These are phyloP conservation scores for Zaprionus davidi DNA, from an alignment of 1,140 invertebrate species.

Conservation along the genomic window DNA sequence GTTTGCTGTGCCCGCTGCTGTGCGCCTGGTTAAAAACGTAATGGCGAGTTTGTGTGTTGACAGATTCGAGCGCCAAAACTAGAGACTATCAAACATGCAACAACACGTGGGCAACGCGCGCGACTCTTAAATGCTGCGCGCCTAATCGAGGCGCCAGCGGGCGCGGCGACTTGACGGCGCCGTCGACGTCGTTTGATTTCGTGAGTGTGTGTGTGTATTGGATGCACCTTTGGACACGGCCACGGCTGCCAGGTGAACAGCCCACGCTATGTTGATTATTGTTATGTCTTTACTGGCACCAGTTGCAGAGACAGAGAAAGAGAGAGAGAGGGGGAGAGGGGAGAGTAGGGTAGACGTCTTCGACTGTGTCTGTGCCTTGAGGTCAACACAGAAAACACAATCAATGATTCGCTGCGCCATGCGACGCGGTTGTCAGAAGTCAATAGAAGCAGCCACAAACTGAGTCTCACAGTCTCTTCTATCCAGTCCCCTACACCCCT, in stretches of 20 bases:
- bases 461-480: slow-evolving; percentile 15
- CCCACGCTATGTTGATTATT: slow-evolving; percentile 40
- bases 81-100: neutral
- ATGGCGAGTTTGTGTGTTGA: slow-evolving; percentile 82
- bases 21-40: slow-evolving; percentile 70
- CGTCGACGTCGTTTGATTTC: slow-evolving; percentile 64
- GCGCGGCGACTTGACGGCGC: slow-evolving; percentile 76
- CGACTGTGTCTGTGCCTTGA: neutral
- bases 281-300: slow-evolving; percentile 39
- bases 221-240: slow-evolving; percentile 47
- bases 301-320: neutral
- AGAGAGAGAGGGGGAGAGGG: neutral
- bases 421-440: slow-evolving; percentile 72
- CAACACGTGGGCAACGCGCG: neutral
- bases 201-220: neutral
- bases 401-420: slow-evolving; percentile 73
- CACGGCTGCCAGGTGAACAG: slow-evolving; percentile 27
- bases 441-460: slow-evolving; percentile 48
- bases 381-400: slow-evolving; percentile 50
- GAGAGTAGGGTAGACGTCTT: neutral
- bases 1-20: slow-evolving; percentile 35
- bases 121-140: slow-evolving; percentile 51
- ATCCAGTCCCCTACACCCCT: neutral
- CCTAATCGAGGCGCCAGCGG: slow-evolving; percentile 80
- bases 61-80: slow-evolving; percentile 72